Evolutionary conservation across 2,888 invertebrate genomes (phyloP).

Genomic region (Idaea dimidiata): DNA sequence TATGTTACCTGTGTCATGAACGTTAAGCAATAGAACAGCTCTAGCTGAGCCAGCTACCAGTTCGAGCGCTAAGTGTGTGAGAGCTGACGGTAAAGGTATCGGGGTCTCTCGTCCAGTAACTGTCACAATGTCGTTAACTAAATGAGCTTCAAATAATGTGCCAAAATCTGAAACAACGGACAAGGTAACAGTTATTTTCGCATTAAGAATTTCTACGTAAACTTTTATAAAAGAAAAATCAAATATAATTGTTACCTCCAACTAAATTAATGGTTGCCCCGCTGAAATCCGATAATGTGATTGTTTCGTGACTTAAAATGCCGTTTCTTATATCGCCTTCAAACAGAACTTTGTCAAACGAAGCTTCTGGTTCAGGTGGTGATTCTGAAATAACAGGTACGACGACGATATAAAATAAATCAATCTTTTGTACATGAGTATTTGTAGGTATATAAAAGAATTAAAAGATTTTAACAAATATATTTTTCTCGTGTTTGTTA

Average conservation of each 20-base stretch:
- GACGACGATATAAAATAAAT: background rate
- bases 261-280: background rate
- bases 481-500: too few relatives aligned
- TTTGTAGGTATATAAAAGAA: constrained; percentile 13
- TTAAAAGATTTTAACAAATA: too few relatives aligned
- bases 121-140: too few relatives aligned
- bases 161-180: too few relatives aligned
- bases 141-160: too few relatives aligned
- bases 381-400: background rate
- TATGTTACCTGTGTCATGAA: background rate
- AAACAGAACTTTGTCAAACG: background rate
- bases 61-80: too few relatives aligned
- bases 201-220: too few relatives aligned
- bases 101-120: too few relatives aligned
- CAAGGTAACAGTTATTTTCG: too few relatives aligned
- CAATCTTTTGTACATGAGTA: background rate
- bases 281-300: background rate
- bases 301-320: background rate
- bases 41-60: too few relatives aligned
- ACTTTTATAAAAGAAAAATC: too few relatives aligned
- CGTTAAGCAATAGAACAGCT: background rate
- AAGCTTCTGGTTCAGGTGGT: background rate
- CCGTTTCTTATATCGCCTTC: background rate
- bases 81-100: too few relatives aligned
- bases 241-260: background rate